These are phyloP conservation scores for Acanthornis magna DNA, from an alignment of 2,797 vertebrate genomes.

Conservation along the genomic window DNA sequence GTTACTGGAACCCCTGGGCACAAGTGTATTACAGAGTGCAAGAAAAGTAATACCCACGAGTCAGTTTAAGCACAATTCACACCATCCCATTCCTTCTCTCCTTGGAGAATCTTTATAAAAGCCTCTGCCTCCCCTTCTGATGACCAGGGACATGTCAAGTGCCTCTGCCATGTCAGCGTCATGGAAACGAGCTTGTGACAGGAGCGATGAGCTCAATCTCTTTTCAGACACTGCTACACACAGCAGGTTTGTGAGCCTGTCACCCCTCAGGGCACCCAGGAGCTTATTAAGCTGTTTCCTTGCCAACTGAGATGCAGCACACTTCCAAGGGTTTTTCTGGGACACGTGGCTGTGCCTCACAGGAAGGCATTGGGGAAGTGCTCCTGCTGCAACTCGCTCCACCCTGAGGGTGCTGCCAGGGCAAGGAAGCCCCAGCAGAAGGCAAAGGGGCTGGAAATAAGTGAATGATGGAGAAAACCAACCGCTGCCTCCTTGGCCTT, in stretches of 20 bases:
- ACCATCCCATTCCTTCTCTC: background rate
- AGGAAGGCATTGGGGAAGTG: slow-evolving; percentile 6
- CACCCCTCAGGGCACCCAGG: background rate
- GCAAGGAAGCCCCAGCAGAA: background rate
- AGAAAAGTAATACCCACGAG: background rate
- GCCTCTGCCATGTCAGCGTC: accelerated
- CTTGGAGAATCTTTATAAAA: background rate
- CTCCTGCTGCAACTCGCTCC: accelerated
- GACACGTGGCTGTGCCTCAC: background rate
- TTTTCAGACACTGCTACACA: background rate
- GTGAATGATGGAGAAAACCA: slow-evolving; percentile 25
- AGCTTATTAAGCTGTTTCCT: background rate
- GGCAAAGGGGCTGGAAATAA: background rate
- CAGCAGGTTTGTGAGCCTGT: background rate
- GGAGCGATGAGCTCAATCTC: background rate
- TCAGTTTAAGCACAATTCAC: background rate
- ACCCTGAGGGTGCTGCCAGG: background rate
- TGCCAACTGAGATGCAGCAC: background rate
- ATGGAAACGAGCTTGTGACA: accelerated
- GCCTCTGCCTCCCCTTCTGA: background rate
- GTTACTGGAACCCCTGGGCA: background rate
- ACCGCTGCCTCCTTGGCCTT: slow-evolving; percentile 96
- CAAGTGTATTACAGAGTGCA: background rate
- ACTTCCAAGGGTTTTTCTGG: background rate
- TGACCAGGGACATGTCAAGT: accelerated